phyloP scores from a whole-genome alignment of 2,797 vertebrate genomes.

The Garrulus glandarius region DNA sequence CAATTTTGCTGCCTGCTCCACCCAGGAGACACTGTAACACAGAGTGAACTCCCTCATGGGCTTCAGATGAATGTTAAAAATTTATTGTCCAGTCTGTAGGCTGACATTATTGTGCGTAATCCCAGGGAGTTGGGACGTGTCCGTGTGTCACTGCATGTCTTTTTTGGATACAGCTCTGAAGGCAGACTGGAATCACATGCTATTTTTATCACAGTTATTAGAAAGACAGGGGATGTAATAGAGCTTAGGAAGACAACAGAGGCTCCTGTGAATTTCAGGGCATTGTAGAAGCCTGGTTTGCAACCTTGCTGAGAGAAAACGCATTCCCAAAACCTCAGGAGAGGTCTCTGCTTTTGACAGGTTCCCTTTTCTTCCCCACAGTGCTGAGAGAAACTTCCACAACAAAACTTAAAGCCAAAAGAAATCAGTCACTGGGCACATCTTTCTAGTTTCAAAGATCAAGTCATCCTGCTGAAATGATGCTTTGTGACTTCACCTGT shows the following conservation, averaged over 20 bases:
- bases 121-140: not conserved
- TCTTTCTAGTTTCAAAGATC: not conserved
- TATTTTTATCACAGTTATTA: conserved; percentile 2
- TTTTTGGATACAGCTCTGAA: not conserved
- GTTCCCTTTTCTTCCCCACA: not conserved
- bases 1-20: not conserved
- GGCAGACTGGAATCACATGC: not conserved
- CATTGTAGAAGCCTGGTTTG: not conserved
- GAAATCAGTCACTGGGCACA: not conserved
- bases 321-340: not conserved
- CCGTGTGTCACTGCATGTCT: conserved; percentile 24
- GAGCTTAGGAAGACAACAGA: not conserved
- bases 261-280: not conserved
- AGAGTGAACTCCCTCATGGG: not conserved
- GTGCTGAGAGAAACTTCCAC: not conserved
- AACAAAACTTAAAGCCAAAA: not conserved
- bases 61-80: not conserved
- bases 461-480: not conserved
- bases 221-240: not conserved
- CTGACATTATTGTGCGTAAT: not conserved
- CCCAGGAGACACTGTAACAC: not conserved
- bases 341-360: not conserved
- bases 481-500: not conserved
- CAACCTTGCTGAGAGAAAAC: not conserved
- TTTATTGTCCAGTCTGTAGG: not conserved